phyloP scores from a whole-genome alignment of 2,888 invertebrate genomes.

The Invenusta paracnida region DNA sequence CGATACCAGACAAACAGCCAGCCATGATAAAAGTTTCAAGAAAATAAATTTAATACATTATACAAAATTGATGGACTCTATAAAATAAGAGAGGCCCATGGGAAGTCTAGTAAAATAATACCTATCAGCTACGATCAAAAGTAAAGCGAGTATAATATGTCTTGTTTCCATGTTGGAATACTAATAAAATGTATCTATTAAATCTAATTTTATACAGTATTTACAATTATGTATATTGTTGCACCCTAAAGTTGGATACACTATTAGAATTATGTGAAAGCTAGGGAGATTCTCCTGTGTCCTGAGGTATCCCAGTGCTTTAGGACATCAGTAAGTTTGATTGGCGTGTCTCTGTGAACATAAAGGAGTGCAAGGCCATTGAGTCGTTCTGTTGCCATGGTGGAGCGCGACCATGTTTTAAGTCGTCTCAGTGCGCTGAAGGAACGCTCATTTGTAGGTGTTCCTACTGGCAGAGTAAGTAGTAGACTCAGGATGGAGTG shows the following conservation, averaged over 20 bases:
- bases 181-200: neutral
- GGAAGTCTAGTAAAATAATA: too few species aligned
- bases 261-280: neutral
- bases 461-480: neutral
- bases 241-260: neutral
- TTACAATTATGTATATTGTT: neutral
- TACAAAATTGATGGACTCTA: too few species aligned
- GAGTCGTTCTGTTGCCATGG: neutral
- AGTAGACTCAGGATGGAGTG: constrained; percentile 10
- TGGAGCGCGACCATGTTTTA: constrained; percentile 11
- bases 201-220: neutral
- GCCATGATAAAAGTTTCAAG: too few species aligned
- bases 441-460: neutral
- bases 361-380: neutral
- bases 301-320: constrained; percentile 23
- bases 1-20: too few species aligned
- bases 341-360: neutral
- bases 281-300: constrained; percentile 7
- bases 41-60: too few species aligned
- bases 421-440: neutral
- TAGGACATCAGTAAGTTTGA: neutral
- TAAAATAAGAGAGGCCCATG: too few species aligned
- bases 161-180: neutral
- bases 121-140: too few species aligned
- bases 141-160: too few species aligned